Evolutionary conservation across 2,888 invertebrate genomes (phyloP).

Genomic region (Eudasyphora cyanicolor): DNA sequence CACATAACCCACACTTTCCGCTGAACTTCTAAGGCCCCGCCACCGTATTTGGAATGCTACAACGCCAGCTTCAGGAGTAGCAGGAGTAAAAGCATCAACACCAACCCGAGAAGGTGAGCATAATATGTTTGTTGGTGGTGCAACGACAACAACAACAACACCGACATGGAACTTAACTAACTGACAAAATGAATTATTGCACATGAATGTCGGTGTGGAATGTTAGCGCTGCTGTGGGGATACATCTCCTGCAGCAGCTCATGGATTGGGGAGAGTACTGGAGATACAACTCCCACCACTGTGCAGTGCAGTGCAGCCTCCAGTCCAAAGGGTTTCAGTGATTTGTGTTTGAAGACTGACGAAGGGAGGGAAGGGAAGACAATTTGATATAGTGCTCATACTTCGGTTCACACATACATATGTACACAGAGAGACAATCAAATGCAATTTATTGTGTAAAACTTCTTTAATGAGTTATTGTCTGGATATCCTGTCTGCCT

Average conservation of each 20-base stretch:
- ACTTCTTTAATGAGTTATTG: slow-evolving; percentile 61
- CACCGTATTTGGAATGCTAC: too few species aligned
- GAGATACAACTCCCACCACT: neutral
- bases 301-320: slow-evolving; percentile 22
- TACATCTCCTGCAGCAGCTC: neutral
- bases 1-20: neutral
- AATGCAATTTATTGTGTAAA: slow-evolving; percentile 41
- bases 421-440: slow-evolving; percentile 10
- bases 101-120: neutral
- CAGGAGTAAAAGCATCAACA: too few species aligned
- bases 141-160: neutral
- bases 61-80: neutral
- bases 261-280: neutral
- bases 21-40: neutral
- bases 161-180: slow-evolving; percentile 4
- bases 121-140: neutral
- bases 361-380: slow-evolving; percentile 23
- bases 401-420: slow-evolving; percentile 16
- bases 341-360: neutral
- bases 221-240: neutral
- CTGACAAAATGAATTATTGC: slow-evolving; percentile 33
- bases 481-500: slow-evolving; percentile 60
- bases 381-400: slow-evolving; percentile 47
- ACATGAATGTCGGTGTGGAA: neutral
- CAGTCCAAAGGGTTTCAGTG: slow-evolving; percentile 16